phyloP scores from a whole-genome alignment of 2,888 invertebrate species.

The Agrochola circellaris region DNA sequence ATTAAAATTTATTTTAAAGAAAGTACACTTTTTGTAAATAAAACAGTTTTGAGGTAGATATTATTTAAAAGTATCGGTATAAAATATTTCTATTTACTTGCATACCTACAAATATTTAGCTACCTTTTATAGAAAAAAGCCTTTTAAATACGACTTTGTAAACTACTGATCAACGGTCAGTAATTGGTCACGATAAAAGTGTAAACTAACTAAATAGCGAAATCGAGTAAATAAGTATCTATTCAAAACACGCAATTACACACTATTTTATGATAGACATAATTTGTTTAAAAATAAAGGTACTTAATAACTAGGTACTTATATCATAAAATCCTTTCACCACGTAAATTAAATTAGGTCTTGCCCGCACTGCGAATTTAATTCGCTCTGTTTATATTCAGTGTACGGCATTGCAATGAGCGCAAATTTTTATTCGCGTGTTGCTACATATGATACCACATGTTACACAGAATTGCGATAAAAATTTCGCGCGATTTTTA shows the following conservation, averaged over 20 bases:
- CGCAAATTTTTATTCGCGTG: no score
- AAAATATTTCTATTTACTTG: neutral
- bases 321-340: neutral
- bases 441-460: no score
- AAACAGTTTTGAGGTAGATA: conserved; percentile 26
- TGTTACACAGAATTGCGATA: no score
- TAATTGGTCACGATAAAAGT: neutral
- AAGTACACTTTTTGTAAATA: conserved; percentile 13
- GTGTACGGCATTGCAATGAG: no score
- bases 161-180: neutral
- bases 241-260: conserved; percentile 2
- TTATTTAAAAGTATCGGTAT: neutral
- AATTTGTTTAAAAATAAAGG: neutral
- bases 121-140: neutral
- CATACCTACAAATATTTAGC: conserved; percentile 2
- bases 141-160: neutral
- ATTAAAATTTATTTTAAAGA: neutral
- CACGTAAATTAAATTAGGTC: neutral
- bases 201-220: neutral
- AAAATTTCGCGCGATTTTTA: no score
- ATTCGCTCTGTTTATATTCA: no score
- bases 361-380: no score
- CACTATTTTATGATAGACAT: neutral
- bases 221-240: neutral
- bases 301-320: neutral